These are phyloP conservation scores for Notospermus geniculatus DNA, from an alignment of 1,140 invertebrate species.

Conservation along the genomic window DNA sequence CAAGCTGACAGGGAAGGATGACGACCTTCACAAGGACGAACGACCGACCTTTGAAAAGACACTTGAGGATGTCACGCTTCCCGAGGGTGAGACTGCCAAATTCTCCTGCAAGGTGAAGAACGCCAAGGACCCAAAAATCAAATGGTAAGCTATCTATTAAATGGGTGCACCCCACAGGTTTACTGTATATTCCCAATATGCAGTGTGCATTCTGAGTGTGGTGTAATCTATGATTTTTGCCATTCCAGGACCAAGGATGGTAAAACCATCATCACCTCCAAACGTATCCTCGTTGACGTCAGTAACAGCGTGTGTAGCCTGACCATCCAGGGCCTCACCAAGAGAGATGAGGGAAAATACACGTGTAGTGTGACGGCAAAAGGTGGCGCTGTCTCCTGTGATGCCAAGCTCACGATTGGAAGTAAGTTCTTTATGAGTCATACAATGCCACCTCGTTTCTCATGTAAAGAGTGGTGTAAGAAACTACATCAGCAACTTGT, in stretches of 20 bases:
- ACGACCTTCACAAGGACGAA: not conserved
- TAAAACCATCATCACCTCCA: slow-evolving; percentile 18
- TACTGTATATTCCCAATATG: too few relatives aligned
- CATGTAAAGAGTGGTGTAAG: too few relatives aligned
- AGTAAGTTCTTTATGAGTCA: too few relatives aligned
- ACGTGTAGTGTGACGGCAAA: slow-evolving; percentile 25
- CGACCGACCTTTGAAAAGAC: not conserved
- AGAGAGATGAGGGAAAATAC: slow-evolving; percentile 35
- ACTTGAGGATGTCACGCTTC: not conserved
- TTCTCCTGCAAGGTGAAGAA: slow-evolving; percentile 2
- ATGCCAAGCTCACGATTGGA: slow-evolving; percentile 23
- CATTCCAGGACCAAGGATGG: slow-evolving; percentile 29
- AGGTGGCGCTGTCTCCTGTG: slow-evolving; percentile 30
- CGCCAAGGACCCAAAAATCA: not conserved
- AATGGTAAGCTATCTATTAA: slow-evolving; percentile 2
- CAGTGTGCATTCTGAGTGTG: too few relatives aligned
- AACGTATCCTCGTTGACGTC: slow-evolving; percentile 18
- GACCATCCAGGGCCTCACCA: slow-evolving; percentile 21
- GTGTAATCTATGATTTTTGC: not conserved
- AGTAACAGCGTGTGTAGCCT: slow-evolving; percentile 26
- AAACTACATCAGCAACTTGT: too few relatives aligned
- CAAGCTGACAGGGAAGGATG: too few relatives aligned
- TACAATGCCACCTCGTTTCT: too few relatives aligned
- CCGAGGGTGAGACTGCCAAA: slow-evolving; percentile 5
- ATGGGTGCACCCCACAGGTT: too few relatives aligned